Evolutionary conservation across 1,140 invertebrate species (phyloP).

Genomic region (Rhynchophorus ferrugineus): DNA sequence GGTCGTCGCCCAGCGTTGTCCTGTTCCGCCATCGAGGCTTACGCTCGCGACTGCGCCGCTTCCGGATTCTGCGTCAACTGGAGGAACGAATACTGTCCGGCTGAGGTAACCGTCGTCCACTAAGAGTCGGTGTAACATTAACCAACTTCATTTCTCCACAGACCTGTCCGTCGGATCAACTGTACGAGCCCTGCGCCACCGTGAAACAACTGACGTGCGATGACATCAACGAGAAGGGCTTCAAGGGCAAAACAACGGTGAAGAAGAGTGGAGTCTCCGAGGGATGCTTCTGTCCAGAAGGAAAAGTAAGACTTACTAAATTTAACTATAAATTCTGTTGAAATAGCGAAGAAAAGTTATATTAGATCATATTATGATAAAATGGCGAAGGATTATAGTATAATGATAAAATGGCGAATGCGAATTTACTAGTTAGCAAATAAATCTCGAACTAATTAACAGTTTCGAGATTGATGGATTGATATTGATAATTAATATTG

Average conservation of each 20-base stretch:
- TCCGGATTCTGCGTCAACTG: constrained; percentile 64
- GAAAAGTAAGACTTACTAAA: constrained; percentile 45
- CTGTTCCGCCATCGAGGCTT: constrained; percentile 61
- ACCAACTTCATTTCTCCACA: background rate
- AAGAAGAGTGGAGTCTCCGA: constrained; percentile 53
- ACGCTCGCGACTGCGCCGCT: constrained; percentile 61
- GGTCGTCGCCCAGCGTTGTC: constrained; percentile 46
- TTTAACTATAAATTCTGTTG: too few relatives aligned
- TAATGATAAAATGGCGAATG: too few relatives aligned
- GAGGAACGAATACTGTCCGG: constrained; percentile 59
- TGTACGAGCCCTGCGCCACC: constrained; percentile 58
- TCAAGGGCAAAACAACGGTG: constrained; percentile 34
- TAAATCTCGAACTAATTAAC: too few relatives aligned
- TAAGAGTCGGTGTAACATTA: background rate
- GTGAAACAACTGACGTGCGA: constrained; percentile 68
- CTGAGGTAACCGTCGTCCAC: constrained; percentile 36
- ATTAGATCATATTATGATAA: too few relatives aligned
- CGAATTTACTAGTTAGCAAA: too few relatives aligned
- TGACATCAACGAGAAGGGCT: constrained; percentile 33
- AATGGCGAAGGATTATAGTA: too few relatives aligned
- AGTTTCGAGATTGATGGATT: too few relatives aligned
- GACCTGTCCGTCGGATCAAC: constrained; percentile 49
- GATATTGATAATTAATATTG: too few relatives aligned
- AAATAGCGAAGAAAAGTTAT: too few relatives aligned
- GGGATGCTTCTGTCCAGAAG: constrained; percentile 75